Percentiles rank a stretch among this genome's conserved stretches.
Evolutionary conservation across 2,888 invertebrate genomes (phyloP).

Genomic region (Lamellibrachia columna): DNA sequence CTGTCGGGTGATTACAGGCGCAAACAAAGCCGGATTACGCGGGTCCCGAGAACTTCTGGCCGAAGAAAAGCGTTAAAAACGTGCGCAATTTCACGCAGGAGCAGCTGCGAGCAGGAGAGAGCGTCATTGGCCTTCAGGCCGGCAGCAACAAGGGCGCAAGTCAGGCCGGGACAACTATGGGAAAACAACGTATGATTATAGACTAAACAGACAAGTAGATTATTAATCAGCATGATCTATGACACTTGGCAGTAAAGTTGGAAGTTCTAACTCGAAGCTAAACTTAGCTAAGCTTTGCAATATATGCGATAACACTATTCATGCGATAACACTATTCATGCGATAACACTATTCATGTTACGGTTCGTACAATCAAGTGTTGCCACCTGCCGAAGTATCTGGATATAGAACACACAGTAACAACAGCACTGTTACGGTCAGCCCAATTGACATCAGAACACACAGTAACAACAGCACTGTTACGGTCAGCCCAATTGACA

Average conservation of each 20-base stretch:
- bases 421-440: too few species aligned
- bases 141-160: constrained; percentile 98
- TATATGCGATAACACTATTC: not conserved
- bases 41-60: constrained; percentile 82
- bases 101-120: constrained; percentile 90
- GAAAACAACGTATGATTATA: constrained; percentile 37
- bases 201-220: constrained; percentile 28
- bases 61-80: constrained; percentile 95
- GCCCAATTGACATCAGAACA: too few species aligned
- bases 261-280: too few species aligned
- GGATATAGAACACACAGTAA: too few species aligned
- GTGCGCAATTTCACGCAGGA: constrained; percentile 93
- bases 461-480: too few species aligned
- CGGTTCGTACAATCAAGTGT: not conserved
- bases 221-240: not conserved
- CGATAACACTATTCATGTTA: not conserved
- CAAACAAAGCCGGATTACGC: constrained; percentile 52
- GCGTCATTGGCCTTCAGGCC: constrained; percentile 80
- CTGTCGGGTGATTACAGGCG: not conserved
- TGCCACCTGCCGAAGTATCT: not conserved
- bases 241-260: not conserved
- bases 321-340: not conserved
- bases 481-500: too few species aligned
- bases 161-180: constrained; percentile 87
- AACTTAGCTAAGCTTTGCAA: too few species aligned